Evolutionary conservation across 2,113 vertebrate species (phyloP).

Genomic region (Callorhinus ursinus): DNA sequence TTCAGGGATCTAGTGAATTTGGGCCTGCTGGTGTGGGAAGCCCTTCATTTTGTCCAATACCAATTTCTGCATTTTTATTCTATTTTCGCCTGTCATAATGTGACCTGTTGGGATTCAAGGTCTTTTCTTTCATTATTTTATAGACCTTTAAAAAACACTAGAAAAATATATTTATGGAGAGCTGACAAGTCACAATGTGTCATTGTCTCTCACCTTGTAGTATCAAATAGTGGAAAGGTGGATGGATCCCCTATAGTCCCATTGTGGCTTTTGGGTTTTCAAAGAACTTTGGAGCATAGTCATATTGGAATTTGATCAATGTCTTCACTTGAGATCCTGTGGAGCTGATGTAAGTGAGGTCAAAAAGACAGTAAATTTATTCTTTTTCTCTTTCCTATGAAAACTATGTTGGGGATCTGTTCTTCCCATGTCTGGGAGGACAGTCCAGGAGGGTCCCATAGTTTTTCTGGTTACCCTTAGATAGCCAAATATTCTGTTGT

Average conservation of each 20-base stretch:
- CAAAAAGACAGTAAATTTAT: background rate
- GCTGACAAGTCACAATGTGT: background rate
- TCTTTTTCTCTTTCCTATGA: background rate
- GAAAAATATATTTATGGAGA: background rate
- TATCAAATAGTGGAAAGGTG: background rate
- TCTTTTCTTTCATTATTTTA: background rate
- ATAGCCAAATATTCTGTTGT: background rate
- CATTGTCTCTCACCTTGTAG: background rate
- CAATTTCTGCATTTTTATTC: background rate
- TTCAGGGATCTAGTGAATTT: background rate
- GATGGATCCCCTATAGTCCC: background rate
- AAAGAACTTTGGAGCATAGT: background rate
- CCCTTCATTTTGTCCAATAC: background rate
- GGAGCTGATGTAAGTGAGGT: background rate
- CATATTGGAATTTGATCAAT: background rate
- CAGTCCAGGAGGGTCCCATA: background rate
- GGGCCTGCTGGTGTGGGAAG: background rate
- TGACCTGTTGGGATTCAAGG: background rate
- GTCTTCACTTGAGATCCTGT: background rate
- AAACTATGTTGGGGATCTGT: background rate
- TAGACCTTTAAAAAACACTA: background rate
- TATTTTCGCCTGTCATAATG: background rate
- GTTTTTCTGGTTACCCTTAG: background rate
- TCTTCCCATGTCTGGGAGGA: background rate
- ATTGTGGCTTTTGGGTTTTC: background rate